Evolutionary conservation across 2,888 invertebrate genomes (phyloP).

Genomic region (Spilosoma lubricipeda): DNA sequence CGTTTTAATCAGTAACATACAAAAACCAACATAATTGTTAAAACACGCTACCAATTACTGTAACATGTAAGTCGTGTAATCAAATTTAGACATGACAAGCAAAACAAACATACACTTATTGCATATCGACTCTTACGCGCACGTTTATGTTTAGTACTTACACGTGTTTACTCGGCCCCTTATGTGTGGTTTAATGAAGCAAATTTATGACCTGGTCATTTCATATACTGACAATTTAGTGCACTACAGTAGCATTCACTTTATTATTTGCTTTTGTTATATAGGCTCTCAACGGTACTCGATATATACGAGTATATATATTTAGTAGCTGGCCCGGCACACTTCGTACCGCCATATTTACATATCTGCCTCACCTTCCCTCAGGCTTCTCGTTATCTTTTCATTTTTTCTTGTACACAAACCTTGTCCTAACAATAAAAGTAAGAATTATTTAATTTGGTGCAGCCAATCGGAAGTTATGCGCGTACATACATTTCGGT

Average conservation of each 20-base stretch:
- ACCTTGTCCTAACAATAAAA: too few species aligned
- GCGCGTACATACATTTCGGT: too few species aligned
- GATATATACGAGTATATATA: background rate
- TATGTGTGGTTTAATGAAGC: constrained; percentile 58
- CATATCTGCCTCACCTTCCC: too few species aligned
- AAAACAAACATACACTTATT: constrained; percentile 20
- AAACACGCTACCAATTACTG: background rate
- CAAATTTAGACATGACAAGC: constrained; percentile 13
- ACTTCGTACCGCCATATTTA: too few species aligned
- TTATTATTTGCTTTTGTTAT: background rate
- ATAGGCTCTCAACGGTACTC: background rate
- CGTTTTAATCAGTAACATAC: background rate
- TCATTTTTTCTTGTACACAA: too few species aligned
- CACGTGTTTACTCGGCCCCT: constrained; percentile 44
- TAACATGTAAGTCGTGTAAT: background rate
- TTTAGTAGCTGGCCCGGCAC: too few species aligned
- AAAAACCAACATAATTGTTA: background rate
- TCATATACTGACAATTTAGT: constrained; percentile 39
- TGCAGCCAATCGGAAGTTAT: too few species aligned
- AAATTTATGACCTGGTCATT: constrained; percentile 60
- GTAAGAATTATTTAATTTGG: too few species aligned
- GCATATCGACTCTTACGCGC: constrained; percentile 28
- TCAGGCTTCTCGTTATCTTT: too few species aligned
- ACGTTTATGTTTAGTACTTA: constrained; percentile 34
- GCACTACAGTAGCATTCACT: constrained; percentile 7